Percentiles rank a stretch among this genome's conserved stretches.
Evolutionary conservation across 2,888 invertebrate genomes (phyloP).

Genomic region (Drosophila demipolita): DNA sequence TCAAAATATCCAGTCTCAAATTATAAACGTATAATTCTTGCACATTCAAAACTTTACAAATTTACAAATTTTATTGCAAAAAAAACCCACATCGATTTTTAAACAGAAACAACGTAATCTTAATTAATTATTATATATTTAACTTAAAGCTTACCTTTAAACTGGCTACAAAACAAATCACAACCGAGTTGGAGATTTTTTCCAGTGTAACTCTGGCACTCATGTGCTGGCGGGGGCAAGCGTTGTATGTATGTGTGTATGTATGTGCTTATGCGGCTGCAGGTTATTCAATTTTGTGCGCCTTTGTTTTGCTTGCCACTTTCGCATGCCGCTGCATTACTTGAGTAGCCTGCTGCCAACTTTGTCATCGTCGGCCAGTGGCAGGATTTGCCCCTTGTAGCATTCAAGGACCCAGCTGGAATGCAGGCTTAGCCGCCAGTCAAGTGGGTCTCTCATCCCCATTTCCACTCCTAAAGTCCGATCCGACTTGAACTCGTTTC

Average conservation of each 20-base stretch:
- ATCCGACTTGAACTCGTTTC: conserved; percentile 36
- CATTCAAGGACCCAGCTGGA: conserved; percentile 42
- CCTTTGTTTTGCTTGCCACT: conserved; percentile 67
- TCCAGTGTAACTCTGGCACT: conserved; percentile 12
- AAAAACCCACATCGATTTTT: too few relatives aligned
- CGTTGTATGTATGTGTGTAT: background rate
- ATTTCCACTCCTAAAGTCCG: background rate
- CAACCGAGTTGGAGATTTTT: background rate
- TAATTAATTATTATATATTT: background rate
- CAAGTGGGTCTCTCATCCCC: conserved; percentile 36
- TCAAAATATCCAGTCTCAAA: background rate
- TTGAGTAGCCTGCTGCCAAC: conserved; percentile 39
- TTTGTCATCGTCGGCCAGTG: conserved; percentile 35
- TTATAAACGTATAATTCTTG: background rate
- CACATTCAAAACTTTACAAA: background rate
- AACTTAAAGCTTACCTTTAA: background rate
- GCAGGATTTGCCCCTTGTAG: conserved; percentile 16
- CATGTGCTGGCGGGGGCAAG: conserved; percentile 25
- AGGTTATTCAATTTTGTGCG: conserved; percentile 32
- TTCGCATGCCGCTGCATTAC: conserved; percentile 51
- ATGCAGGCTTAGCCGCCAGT: conserved; percentile 48
- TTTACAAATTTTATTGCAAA: background rate
- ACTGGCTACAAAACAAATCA: background rate
- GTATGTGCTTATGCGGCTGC: conserved; percentile 5
- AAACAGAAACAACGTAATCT: background rate